Conservation (phyloP, 2,113 vertebrate genomes). For the Heteronetta atricapilla region DNA sequence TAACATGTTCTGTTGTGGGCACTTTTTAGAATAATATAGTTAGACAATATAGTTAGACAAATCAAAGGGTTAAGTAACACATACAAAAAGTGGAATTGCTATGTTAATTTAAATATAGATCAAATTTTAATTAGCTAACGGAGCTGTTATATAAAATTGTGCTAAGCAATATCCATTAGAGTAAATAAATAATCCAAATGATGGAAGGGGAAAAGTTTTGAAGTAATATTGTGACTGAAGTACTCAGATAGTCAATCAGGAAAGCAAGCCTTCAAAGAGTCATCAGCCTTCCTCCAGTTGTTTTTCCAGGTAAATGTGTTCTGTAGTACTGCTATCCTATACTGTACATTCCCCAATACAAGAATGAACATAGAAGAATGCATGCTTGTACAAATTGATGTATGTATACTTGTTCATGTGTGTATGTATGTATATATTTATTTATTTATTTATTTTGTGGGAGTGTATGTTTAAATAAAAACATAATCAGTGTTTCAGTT, state of each 20-base stretch:
- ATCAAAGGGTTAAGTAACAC: neutral
- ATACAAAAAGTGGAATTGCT: neutral
- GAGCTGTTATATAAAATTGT: neutral
- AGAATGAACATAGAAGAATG: neutral
- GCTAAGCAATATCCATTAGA: neutral
- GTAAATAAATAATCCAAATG: neutral
- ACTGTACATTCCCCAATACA: neutral
- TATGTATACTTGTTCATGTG: neutral
- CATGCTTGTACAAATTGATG: neutral
- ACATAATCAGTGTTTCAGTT: neutral
- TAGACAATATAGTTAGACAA: neutral
- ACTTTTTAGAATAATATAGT: neutral
- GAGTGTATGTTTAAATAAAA: neutral
- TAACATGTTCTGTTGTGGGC: neutral
- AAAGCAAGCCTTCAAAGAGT: neutral
- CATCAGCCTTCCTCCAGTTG: neutral
- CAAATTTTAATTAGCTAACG: neutral
- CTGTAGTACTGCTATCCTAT: neutral
- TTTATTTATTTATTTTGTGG: neutral
- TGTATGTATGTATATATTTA: accelerated
- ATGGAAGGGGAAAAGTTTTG: neutral
- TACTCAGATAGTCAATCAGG: neutral
- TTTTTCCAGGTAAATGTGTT: neutral
- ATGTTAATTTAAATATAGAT: neutral
- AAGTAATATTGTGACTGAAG: neutral